phyloP scores from a whole-genome alignment of 2,797 vertebrate genomes.

The Helarctos malayanus region DNA sequence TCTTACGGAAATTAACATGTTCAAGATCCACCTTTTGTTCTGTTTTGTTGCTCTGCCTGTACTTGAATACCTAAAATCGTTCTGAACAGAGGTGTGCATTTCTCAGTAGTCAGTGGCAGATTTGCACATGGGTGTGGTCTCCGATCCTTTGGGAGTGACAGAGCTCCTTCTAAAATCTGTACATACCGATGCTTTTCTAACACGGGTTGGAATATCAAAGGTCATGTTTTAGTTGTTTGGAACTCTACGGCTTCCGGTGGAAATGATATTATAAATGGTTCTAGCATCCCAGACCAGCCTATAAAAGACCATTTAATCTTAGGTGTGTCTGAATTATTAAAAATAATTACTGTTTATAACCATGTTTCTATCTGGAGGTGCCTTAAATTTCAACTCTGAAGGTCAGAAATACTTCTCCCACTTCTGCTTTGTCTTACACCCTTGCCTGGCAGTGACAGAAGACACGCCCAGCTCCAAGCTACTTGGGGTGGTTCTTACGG shows the following conservation, averaged over 20 bases:
- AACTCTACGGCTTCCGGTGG: neutral
- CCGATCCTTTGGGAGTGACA: neutral
- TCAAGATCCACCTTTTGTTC: neutral
- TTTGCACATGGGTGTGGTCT: neutral
- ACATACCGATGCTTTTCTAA: neutral
- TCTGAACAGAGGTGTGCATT: neutral
- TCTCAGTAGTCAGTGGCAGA: neutral
- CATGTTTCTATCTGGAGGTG: neutral
- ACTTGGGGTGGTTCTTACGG: neutral
- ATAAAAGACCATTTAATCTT: neutral
- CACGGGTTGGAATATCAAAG: neutral
- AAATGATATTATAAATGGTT: neutral
- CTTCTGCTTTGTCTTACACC: neutral
- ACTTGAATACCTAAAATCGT: neutral
- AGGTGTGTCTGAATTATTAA: conserved; percentile 30
- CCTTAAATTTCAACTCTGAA: neutral
- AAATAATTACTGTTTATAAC: neutral
- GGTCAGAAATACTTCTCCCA: neutral
- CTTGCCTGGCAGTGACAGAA: neutral
- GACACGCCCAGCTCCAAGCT: neutral
- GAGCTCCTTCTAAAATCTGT: neutral
- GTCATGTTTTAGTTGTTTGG: neutral
- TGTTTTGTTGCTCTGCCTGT: neutral
- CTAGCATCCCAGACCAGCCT: neutral
- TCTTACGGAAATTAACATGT: neutral